phyloP scores from a whole-genome alignment of 2,888 invertebrate genomes.

The Himalopsyche tibetana region DNA sequence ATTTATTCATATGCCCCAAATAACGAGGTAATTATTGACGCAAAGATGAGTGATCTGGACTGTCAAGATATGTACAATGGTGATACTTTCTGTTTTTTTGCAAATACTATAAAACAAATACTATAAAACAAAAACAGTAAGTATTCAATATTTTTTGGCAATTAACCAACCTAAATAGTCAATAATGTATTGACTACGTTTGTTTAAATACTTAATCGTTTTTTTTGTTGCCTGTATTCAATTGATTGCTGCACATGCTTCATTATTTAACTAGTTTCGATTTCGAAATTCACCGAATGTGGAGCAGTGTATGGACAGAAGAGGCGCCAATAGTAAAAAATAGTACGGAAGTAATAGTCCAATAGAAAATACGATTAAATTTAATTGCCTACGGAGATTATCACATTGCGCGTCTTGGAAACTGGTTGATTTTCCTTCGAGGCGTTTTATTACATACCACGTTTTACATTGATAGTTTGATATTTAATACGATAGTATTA shows the following conservation, averaged over 20 bases:
- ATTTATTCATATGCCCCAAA: no score
- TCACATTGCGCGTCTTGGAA: conserved; percentile 16
- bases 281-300: conserved; percentile 28
- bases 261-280: conserved; percentile 24
- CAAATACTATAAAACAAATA: no score
- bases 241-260: background rate
- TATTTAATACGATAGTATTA: conserved; percentile 4
- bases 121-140: no score
- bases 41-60: no score
- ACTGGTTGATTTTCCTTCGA: conserved; percentile 3
- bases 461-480: conserved; percentile 34
- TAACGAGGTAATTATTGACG: no score
- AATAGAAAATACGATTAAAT: conserved; percentile 38
- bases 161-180: no score
- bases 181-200: background rate
- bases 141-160: no score
- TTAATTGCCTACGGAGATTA: conserved; percentile 18
- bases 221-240: background rate
- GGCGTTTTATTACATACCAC: conserved; percentile 21
- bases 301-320: background rate
- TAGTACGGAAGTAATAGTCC: conserved; percentile 32
- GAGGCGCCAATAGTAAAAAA: conserved; percentile 4
- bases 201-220: background rate
- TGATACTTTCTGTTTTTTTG: no score
- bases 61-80: no score